Base-by-base conservation (phyloP, 1,140 invertebrate species). In the Ptiloglossa arizonensis region DNA sequence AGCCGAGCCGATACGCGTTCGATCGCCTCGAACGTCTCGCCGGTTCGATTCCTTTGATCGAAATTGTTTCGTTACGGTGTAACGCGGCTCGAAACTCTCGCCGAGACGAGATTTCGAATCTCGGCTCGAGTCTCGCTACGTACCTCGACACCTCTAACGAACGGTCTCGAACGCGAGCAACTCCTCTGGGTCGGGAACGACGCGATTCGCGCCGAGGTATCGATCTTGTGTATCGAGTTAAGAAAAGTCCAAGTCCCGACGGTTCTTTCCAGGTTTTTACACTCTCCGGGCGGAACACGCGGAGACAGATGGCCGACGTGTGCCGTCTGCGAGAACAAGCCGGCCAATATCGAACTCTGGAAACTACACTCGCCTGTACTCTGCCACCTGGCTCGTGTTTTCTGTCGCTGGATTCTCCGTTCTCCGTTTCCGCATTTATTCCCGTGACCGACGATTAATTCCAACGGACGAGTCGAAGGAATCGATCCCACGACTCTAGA, bases 301-400 rank as follows among this genome's bases (percentile, higher is more conserved):
- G 66, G 73, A 81, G 84, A 85, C 87, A 88, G 87, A 88, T 87
- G 87, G 85, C 62, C 79, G 32, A 71, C 76, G 85, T 82, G 87
- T 87, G 87, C 85, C 86, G 81, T 78, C 87, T 88, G 87, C 78
- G 60, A 57, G 66, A 66, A 88, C 86, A 87, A 75, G 83, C 72
- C 41, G 35, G 63, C 79, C 71, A 88, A 88, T 88, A 87, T 86
- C 60, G 32, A 69, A 73, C 64, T 79, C 41, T 15, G 35, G 22
- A 44, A 17, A 69, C 52, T n/a, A 38, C 1, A 17, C 11, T 27
- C 32, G 19, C 9, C 19, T 4, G 11, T 24, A 15, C 4, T 15
- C 27, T 29, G 17, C 19, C 62, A 15, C 17, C 62, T 56, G 44
- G 27, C 8, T 15, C 48, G 29, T 35, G 54, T 52, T 75, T 72